Base-by-base conservation (phyloP, 2,888 invertebrate species). In the Biston betularia region DNA sequence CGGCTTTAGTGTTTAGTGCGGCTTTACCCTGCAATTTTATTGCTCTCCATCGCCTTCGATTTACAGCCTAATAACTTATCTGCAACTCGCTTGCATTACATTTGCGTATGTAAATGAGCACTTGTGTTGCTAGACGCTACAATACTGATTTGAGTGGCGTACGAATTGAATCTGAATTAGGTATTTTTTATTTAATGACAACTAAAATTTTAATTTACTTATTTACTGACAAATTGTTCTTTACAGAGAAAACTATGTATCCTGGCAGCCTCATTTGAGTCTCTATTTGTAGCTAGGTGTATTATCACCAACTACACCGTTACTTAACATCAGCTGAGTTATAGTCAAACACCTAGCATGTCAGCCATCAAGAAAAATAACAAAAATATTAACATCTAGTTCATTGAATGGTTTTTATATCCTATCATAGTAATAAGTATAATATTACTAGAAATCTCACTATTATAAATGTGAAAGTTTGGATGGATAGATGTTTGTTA, bases 51-150 rank as follows among this genome's bases (percentile, higher is more conserved):
- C 38, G 52, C 35, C 6, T 60, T 45, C 62, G 50, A 24, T 69
- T 65, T 65, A 69, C 48, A 59, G 44, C 59, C 69, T n/a, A 65
- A 69, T 65, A 68, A 65, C 57, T 57, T 53, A 69, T 69, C 65
- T 65, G 69, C 65, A 65, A 63, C 57, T 38, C 53, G 24, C 56
- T 65, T 54, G 55, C 61, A 64, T 62, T 64, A 60, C 64, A 64
- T 68, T 63, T 67, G 63, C 38, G 46, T 35, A 54, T 66, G 57
- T 53, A 60, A 60, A 56, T 60, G 50, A 60, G 46, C 14, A 34
- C 49, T 42, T 46, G 34, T 34, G 40, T 50, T 42, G 33, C 12
- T 15, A 15, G 15, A 12, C 33, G 11, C 12, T 46, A 4, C 15
- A 35, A 45, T 11, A 48, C 45, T 61, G 65, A 65, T 65, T 65